phyloP scores from a whole-genome alignment of 2,888 invertebrate genomes.

The Arge pagana region DNA sequence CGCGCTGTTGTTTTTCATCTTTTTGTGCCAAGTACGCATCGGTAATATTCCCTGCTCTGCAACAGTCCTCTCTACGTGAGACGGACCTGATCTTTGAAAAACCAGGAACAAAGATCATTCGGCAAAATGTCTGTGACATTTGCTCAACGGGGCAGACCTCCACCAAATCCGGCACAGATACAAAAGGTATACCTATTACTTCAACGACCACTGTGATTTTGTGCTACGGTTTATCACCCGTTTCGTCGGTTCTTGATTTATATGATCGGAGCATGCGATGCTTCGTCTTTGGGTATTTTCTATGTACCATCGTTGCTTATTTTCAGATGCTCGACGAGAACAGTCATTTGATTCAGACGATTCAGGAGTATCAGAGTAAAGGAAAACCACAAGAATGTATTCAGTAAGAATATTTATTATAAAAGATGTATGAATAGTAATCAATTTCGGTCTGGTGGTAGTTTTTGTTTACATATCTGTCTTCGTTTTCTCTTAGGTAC shows the following conservation, averaged over 20 bases:
- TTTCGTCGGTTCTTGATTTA: too few relatives aligned
- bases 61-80: too few relatives aligned
- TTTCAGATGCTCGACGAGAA: slow-evolving; percentile 93
- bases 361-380: slow-evolving; percentile 95
- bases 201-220: not conserved
- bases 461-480: slow-evolving; percentile 5
- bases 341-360: slow-evolving; percentile 93
- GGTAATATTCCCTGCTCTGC: too few relatives aligned
- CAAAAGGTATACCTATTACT: slow-evolving; percentile 64
- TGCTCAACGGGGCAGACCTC: slow-evolving; percentile 73
- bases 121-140: slow-evolving; percentile 74
- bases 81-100: too few relatives aligned
- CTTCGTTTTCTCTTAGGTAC: slow-evolving; percentile 62
- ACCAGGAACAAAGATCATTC: too few relatives aligned
- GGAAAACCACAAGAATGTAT: slow-evolving; percentile 92
- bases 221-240: not conserved
- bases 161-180: slow-evolving; percentile 82
- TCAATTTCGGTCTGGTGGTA: not conserved
- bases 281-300: too few relatives aligned
- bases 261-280: too few relatives aligned
- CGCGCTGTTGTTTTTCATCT: too few relatives aligned
- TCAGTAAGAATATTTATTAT: slow-evolving; percentile 64
- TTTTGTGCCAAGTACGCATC: too few relatives aligned
- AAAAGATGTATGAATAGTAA: not conserved
- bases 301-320: not conserved